Evolutionary conservation across 2,113 vertebrate genomes (phyloP), one percentile per base, ranked within the genome.

Genomic region (Mirza zaza): DNA sequence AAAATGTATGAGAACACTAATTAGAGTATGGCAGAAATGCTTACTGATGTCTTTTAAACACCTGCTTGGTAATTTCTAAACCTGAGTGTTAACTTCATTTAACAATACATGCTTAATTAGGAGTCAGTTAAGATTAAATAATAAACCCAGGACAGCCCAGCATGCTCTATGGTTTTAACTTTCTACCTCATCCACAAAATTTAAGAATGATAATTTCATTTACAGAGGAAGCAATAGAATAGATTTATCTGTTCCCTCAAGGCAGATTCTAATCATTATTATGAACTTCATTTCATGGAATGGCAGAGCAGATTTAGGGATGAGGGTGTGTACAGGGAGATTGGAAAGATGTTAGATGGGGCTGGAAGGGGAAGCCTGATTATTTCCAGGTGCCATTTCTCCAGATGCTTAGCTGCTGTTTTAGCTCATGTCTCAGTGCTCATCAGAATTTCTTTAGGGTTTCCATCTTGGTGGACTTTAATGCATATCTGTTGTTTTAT

Each of bases 1-100:
- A 96, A 94, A 98, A 97, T 97, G 93, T 97, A 97, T 98, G 96
- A 97, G 86, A 97, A 87, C 97, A 92, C 97, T 98, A 98, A 99
- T 98, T 98, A 98, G 96, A 94, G 90, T 17, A 79, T 11, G 84
- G 89, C 87, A 97, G 97, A 98, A 98, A 91, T 98, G 98, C 98
- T 98, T 98, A 96, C 83, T n/a, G 97, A 83, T 97, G 95, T 97
- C 96, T 98, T 98, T 98, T 97, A 96, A 97, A 98, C 98, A 98
- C 98, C 98, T 98, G 98, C 98, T 96, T 94, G 95, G 93, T 97
- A 83, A 98, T 98, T 98, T 97, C 63, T 93, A 97, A 96, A 87
- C 91, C 92, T 87, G 65, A 14, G 85, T 59, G 15, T 97, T 98
- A 93, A 93, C 95, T 95, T 90, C 97, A 93, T 97, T 97, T 96